Conservation (phyloP, 2,113 vertebrate species). For the Machaerirhynchus nigripectus region DNA sequence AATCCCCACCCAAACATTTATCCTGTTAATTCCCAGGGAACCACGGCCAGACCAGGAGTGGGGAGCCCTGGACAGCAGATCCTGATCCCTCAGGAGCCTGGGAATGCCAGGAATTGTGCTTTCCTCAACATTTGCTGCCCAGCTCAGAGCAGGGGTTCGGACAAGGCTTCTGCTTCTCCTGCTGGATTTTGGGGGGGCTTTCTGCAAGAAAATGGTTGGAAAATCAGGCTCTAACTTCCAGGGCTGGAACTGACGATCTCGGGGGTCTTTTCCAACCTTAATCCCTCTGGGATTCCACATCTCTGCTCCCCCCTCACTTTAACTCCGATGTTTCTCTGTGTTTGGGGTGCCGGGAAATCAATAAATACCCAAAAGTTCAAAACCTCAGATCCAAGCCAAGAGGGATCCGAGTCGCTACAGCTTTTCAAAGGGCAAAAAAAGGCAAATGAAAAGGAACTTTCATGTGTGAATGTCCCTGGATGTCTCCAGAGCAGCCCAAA, state of each 20-base stretch:
- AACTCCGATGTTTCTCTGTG: fast-evolving
- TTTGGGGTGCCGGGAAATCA: background rate
- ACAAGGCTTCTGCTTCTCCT: background rate
- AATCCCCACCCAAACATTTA: fast-evolving
- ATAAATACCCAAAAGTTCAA: background rate
- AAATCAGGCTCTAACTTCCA: background rate
- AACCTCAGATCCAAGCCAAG: background rate
- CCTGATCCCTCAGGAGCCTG: background rate
- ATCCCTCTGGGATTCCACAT: background rate
- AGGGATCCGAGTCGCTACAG: fast-evolving
- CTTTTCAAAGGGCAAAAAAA: background rate
- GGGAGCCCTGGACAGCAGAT: background rate
- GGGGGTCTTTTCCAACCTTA: background rate
- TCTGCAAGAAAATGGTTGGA: background rate
- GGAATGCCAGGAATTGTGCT: background rate
- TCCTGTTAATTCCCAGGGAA: background rate
- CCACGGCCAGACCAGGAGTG: fast-evolving
- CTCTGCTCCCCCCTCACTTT: background rate
- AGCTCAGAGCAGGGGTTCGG: background rate
- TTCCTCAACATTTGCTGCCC: background rate
- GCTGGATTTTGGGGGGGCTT: background rate
- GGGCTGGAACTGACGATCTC: background rate
- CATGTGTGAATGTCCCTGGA: background rate
- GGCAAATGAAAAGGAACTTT: background rate
- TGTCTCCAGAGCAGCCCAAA: background rate